Base-by-base conservation (phyloP, 2,113 vertebrate species). In the Paramormyrops kingsleyae region DNA sequence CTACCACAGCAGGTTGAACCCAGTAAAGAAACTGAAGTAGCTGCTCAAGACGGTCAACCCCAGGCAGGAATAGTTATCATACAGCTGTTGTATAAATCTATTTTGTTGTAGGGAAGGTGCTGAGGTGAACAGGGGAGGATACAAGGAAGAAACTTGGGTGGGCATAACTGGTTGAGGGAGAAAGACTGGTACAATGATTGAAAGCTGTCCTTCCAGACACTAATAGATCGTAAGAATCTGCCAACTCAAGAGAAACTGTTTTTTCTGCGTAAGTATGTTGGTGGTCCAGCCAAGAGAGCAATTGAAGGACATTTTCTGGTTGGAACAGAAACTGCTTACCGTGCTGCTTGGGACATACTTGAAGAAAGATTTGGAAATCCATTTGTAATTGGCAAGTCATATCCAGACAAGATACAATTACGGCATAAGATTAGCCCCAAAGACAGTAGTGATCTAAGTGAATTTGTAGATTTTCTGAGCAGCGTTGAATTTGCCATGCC, bases 351-450 rank as follows among this genome's bases (percentile, higher is more conserved):
- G 90, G 52, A 89, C 7, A 89, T 90, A 44, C 88, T 92, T 35
- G 77, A 91, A 12, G 84, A 91, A 21, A 49, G 59, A 6, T 92
- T 88, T 83, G 88, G 89, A 0, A 88, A 91, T 88, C 31, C 83
- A 0, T 90, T 88, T 0, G 3, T 90, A 52, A 42, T 90, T 59
- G 77, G 21, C 13, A 88, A 87, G 21, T 44, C 89, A 21, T 90
- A 83, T 10, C 5, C 12, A 0, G 80, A 90, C 59, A 91, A 92
- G 17, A 52, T 92, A 56, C 53, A 89, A 9, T 21, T 86, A 89
- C 92, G 90, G 90, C 90, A 27, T 17, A 93, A 91, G 31, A 91
- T 92, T 62, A 9, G 8, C 59, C 8, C 59, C 24, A 62, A 62
- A 62, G 59, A 62, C 7, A 62, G 24, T n/a, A 27, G 10, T 10